Evolutionary conservation across 2,797 vertebrate species (phyloP).

Genomic region (Cryptoblepharus egeriae): DNA sequence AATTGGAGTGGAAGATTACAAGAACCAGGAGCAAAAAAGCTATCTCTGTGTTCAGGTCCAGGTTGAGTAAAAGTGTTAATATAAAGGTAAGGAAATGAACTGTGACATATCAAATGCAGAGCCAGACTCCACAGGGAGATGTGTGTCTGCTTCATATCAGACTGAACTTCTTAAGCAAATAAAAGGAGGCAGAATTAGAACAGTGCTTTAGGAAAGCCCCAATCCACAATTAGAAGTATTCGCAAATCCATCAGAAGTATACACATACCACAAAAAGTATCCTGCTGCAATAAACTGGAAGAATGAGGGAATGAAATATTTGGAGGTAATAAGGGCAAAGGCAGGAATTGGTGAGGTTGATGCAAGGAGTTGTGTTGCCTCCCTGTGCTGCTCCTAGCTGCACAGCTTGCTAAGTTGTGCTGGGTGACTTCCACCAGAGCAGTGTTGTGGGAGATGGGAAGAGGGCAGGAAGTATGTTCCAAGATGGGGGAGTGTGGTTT

Average conservation of each 20-base stretch:
- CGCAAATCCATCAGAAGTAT: too few species aligned
- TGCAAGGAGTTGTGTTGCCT: too few species aligned
- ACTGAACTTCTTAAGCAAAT: not conserved
- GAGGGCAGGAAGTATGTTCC: too few species aligned
- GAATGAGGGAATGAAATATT: not conserved
- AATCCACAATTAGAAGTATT: not conserved
- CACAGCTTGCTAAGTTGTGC: too few species aligned
- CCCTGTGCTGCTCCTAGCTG: too few species aligned
- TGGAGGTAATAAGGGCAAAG: too few species aligned
- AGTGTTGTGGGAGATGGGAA: too few species aligned
- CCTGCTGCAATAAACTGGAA: too few species aligned
- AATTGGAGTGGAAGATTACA: constrained; percentile 35
- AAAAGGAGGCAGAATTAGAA: not conserved
- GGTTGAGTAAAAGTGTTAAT: constrained; percentile 1
- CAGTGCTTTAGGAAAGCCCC: not conserved
- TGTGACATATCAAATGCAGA: constrained; percentile 6
- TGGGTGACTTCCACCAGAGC: too few species aligned
- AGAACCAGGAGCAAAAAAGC: not conserved
- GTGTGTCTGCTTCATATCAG: not conserved
- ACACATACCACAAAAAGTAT: too few species aligned
- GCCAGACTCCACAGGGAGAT: constrained; percentile 15
- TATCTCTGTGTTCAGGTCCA: not conserved
- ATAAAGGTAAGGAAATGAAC: not conserved
- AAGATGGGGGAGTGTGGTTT: too few species aligned
- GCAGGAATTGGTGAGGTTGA: too few species aligned